Evolutionary conservation across 1,140 invertebrate genomes (phyloP), one percentile per base, ranked within the genome.

Genomic region (Drosophila ironensis): DNA sequence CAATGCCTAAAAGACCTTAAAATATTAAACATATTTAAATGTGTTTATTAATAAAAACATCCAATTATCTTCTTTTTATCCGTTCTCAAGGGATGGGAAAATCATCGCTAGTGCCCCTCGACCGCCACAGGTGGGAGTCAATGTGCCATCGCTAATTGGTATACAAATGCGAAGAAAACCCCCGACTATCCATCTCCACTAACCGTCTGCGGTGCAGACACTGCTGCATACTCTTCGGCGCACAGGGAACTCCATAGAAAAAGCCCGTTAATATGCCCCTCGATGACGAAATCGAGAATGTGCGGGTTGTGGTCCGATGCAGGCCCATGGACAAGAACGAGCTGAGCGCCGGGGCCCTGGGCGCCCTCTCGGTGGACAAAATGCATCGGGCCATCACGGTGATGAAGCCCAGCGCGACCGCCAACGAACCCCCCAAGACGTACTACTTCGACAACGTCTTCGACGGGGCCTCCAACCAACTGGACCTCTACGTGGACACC

Each of bases 401-500:
- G n/a, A 92, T 93, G n/a, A 95, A 96, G 91, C 93, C 93, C 61
- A 93, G 93, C 81, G 92, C 92, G 4, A 91, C 91, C 1, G 91
- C 91, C 6, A 94, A 94, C 45, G 95, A 95, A 72, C 94, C 95
- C 33, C 94, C 95, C 1, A 95, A 97, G 90, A 92, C 93, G 0
- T 99, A 98, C 90, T 96, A 96, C 7, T 98, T 98, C 88, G 97
- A 99, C 92, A 94, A 97, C 27, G 96, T 98, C 11, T 98, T 97
- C 91, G 96, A 96, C 84, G 93, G 92, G 68, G 93, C 94, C 86
- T 96, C 97, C 6, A 95, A 93, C 60, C 98, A 94, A 91, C 91
- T 96, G 89, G 97, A 99, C 86, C 91, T 99, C 2, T 99, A 99
- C 91, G 95, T 98, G 76, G 96, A 99, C 84, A 97, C 97, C 0